Base-by-base conservation (phyloP, 1,140 invertebrate genomes). In the Drosophila kikkawai region DNA sequence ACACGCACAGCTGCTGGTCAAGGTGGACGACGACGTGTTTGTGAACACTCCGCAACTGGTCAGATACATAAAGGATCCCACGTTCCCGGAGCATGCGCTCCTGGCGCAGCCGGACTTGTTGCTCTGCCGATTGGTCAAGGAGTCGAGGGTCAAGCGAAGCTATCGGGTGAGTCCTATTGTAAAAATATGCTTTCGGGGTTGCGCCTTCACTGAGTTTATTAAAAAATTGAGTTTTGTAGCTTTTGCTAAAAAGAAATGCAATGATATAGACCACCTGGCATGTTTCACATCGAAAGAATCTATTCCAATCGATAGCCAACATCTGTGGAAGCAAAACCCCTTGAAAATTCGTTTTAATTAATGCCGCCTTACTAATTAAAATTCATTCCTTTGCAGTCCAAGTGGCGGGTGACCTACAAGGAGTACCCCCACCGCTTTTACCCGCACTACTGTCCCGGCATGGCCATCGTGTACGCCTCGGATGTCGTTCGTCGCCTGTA, bases 11-110 rank as follows among this genome's bases (percentile, higher is more conserved):
- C 96, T 96, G 93, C 93, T 97, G 75, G 94, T 97, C 76, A 97
- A 97, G 93, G 95, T 95, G 82, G 96, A 97, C 88, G 96, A 97
- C 82, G 96, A 97, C 93, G 95, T 97, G 45, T 96, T 96, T 90
- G 96, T 97, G 48, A 95, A 97, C 93, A 94, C 95, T 45, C 94
- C 95, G 65, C 94, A 94, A 36, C 92, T 97, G 78, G 70, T 95
- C 22, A 93, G 94, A 64, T 96, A 96, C 92, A 85, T 97, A n/a
- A 42, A 48, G 44, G 69, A 75, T 19, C 64, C 65, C 13, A 6
- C 37, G 32, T 45, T 34, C 19, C 57, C 59, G 9, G 68, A 68
- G 59, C 15, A 51, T 0, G 11, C 78, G 37, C 61, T 92, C 41
- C 74, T 80, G 41, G 80, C 79, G 12, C 74, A 71, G 9, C 75